phyloP scores from a whole-genome alignment of 2,797 vertebrate genomes.

The Sphaeramia orbicularis region DNA sequence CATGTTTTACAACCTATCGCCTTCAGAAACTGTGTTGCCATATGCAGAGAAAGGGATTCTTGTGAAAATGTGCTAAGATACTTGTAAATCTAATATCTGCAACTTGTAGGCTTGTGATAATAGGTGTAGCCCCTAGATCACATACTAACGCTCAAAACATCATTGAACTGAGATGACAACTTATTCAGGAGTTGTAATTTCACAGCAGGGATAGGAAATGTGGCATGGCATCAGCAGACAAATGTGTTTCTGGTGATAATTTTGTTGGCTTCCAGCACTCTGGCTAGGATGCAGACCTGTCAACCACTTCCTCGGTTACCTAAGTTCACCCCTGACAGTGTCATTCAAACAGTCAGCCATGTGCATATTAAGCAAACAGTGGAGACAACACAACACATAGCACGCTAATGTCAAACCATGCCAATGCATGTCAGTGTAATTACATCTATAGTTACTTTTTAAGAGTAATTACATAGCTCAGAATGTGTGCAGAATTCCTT shows the following conservation, averaged over 20 bases:
- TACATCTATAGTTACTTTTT: constrained; percentile 1
- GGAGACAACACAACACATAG: constrained; percentile 1
- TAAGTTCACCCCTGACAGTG: constrained; percentile 59
- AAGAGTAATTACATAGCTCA: neutral
- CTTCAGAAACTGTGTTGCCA: constrained; percentile 27
- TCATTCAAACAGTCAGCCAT: constrained; percentile 49
- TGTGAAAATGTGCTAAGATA: neutral
- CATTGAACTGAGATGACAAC: no score
- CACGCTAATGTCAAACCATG: constrained; percentile 18
- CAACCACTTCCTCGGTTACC: constrained; percentile 19
- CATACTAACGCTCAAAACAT: no score
- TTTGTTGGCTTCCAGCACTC: neutral
- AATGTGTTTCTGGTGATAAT: neutral
- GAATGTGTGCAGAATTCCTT: neutral
- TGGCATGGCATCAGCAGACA: neutral
- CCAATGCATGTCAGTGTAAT: neutral
- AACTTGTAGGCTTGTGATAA: neutral
- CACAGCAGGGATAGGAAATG: neutral
- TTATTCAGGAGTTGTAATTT: accelerated
- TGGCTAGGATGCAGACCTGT: neutral
- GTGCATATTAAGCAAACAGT: constrained; percentile 42
- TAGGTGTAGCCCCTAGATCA: no score
- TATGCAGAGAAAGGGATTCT: neutral
- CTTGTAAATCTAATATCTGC: neutral
- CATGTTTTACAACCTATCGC: neutral